phyloP scores from a whole-genome alignment of 2,113 vertebrate genomes.

The Alces alces region DNA sequence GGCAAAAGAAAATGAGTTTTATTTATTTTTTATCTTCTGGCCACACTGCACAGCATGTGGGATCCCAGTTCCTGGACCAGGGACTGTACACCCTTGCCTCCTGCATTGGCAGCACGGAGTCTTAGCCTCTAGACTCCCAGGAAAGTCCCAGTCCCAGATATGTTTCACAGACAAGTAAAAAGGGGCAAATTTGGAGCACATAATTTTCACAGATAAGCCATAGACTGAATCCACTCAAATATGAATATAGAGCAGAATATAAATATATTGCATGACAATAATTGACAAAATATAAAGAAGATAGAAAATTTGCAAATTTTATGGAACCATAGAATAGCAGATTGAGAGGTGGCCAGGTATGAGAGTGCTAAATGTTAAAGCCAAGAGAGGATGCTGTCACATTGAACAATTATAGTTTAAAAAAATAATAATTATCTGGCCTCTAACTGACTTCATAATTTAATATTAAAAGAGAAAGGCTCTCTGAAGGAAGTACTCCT shows the following conservation, averaged over 20 bases:
- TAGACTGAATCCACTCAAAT: neutral
- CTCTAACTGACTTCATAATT: slow-evolving; percentile 1
- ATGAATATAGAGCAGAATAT: neutral
- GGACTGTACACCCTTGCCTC: neutral
- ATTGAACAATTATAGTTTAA: neutral
- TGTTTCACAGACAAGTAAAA: neutral
- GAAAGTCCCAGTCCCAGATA: neutral
- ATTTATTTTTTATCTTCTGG: neutral
- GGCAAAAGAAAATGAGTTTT: neutral
- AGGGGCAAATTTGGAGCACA: neutral
- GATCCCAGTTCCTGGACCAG: neutral
- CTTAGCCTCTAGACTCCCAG: neutral
- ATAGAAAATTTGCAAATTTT: neutral
- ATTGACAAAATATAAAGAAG: neutral
- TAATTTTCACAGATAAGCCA: neutral
- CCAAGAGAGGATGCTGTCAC: neutral
- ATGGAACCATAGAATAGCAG: neutral
- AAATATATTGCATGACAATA: neutral
- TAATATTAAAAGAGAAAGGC: neutral
- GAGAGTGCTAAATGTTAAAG: neutral
- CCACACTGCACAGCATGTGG: neutral
- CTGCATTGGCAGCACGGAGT: neutral
- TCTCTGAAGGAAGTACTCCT: neutral
- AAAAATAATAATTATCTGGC: neutral
- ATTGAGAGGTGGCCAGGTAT: neutral